These are phyloP conservation scores for Ormyrus pomaceus DNA, from an alignment of 2,888 invertebrate genomes.

Conservation along the genomic window DNA sequence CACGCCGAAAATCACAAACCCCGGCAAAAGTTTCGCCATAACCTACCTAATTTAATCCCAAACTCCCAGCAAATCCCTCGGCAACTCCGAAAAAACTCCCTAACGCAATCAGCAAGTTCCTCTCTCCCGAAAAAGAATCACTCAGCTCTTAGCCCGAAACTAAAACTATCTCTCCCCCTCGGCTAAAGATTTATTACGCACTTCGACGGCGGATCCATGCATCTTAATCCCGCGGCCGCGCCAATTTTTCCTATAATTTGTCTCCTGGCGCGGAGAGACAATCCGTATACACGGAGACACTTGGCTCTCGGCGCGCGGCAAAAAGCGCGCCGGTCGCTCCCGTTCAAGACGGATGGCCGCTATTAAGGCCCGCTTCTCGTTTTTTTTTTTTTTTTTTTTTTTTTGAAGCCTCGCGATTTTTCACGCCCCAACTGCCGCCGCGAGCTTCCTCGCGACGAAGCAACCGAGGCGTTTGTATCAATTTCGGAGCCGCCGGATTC, in stretches of 20 bases:
- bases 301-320: background rate
- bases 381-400: too few species aligned
- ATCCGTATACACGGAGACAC: background rate
- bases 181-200: slow-evolving; percentile 10
- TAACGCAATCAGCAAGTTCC: too few species aligned
- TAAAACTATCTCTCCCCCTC: too few species aligned
- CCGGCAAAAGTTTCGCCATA: too few species aligned
- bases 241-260: slow-evolving; percentile 40
- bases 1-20: too few species aligned
- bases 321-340: slow-evolving; percentile 22
- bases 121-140: too few species aligned
- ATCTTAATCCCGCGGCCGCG: slow-evolving; percentile 16
- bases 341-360: slow-evolving; percentile 48
- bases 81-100: too few species aligned
- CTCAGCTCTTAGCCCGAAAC: too few species aligned
- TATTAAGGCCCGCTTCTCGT: slow-evolving; percentile 16
- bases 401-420: slow-evolving; percentile 32
- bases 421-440: slow-evolving; percentile 27
- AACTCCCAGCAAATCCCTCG: too few species aligned
- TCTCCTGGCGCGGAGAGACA: slow-evolving; percentile 19
- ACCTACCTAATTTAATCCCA: too few species aligned
- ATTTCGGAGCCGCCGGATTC: slow-evolving; percentile 2
- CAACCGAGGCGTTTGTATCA: slow-evolving; percentile 39
- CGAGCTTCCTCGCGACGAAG: background rate
- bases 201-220: background rate